phyloP scores from a whole-genome alignment of 2,113 vertebrate genomes.

The Acanthisitta chloris region DNA sequence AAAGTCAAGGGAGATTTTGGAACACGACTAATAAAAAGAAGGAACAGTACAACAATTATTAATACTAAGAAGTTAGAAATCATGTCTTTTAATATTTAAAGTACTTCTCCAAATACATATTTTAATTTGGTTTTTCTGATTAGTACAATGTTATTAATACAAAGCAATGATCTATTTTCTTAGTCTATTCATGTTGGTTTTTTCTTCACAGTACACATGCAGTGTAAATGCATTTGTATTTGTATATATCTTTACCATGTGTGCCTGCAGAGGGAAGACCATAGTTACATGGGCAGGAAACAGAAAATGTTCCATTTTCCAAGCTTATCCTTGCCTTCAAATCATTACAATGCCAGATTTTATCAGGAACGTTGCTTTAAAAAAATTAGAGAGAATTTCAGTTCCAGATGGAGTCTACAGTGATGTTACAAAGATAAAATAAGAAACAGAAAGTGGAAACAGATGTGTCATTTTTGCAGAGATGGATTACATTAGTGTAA shows the following conservation, averaged over 20 bases:
- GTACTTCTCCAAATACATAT: neutral
- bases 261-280: neutral
- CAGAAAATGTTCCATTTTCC: slow-evolving; percentile 53
- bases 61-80: neutral
- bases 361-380: slow-evolving; percentile 19
- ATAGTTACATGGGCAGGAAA: slow-evolving; percentile 31
- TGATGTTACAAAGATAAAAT: slow-evolving; percentile 59
- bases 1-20: neutral
- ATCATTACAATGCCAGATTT: slow-evolving; percentile 51
- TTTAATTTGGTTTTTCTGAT: neutral
- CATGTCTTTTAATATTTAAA: neutral
- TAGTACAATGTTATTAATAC: neutral
- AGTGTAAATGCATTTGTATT: neutral
- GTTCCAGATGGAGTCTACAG: slow-evolving; percentile 57
- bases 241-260: slow-evolving; percentile 26
- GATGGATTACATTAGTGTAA: slow-evolving; percentile 48
- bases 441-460: slow-evolving; percentile 59
- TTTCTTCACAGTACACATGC: neutral
- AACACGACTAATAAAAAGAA: neutral
- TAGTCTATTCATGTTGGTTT: neutral
- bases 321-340: slow-evolving; percentile 35
- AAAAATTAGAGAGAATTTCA: slow-evolving; percentile 42
- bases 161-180: neutral
- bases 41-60: neutral
- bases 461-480: slow-evolving; percentile 48